Base-by-base conservation (phyloP, 1,140 invertebrate species). In the Pogonomyrmex barbatus region DNA sequence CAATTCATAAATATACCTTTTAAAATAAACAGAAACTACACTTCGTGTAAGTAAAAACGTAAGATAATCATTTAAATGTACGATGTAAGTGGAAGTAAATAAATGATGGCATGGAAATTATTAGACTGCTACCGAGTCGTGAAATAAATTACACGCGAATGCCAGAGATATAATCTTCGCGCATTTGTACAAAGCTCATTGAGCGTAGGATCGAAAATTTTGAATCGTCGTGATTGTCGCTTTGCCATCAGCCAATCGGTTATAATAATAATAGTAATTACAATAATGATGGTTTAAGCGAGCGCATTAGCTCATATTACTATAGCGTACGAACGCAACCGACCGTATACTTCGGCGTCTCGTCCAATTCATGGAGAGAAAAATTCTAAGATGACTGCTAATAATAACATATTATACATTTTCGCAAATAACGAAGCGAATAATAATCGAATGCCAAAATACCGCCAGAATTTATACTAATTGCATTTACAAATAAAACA, bases 201-300 rank as follows among this genome's bases (percentile, higher is more conserved):
- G 56, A 47, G 17, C n/a, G 9, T 47, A 12, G 42, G n/a, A 47
- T 77, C 77, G 33, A 79, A 45, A 6, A 63, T 17, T 24, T 6
- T 33, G 12, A 50, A 8, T 9, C 39, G 42, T 47, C 75, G 24
- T 39, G 12, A 71, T 71, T 73, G 67, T 82, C 67, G 39, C 52
- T 67, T 52, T 36, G 62, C 62, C 60, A 42, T 47, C 52, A 75
- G 76, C 58, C 77, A 92, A 90, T 91, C 84, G 87, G 91, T 92
- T 91, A 88, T 90, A 88, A 89, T 88, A 92, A 92, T 92, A 87
- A 91, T 83, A 89, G 91, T 92, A 92, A 92, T 92, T 82, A 79
- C 62, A 79, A 86, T 91, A 92, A 92, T 91, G 77, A 50, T n/a
- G 86, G 71, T 87, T 91, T 90, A 86, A 90, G 58, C 50, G 52